phyloP scores from a whole-genome alignment of 2,888 invertebrate species.

The Bombyx huttoni region DNA sequence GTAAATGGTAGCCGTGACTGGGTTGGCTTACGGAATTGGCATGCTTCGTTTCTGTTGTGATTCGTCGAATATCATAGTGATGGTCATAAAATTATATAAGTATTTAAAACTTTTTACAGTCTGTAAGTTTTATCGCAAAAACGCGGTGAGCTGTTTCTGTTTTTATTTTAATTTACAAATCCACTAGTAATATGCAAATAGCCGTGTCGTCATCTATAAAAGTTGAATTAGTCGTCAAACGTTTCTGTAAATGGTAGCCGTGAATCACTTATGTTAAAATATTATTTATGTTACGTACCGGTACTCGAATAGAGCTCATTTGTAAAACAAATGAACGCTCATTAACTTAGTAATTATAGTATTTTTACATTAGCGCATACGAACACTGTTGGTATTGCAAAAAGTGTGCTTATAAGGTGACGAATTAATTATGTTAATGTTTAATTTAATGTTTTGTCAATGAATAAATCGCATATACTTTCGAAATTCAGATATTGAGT shows the following conservation, averaged over 20 bases:
- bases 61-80: too few relatives aligned
- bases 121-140: too few relatives aligned
- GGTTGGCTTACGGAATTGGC: too few relatives aligned
- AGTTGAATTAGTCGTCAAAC: neutral
- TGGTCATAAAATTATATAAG: too few relatives aligned
- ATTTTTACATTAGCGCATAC: constrained; percentile 1
- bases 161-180: neutral
- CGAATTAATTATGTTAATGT: neutral
- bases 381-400: neutral
- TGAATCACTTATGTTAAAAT: neutral
- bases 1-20: neutral
- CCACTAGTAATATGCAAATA: neutral
- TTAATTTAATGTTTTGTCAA: neutral
- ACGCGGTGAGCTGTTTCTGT: too few relatives aligned
- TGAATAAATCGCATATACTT: too few relatives aligned
- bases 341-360: neutral
- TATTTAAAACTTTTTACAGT: too few relatives aligned
- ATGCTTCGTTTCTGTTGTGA: too few relatives aligned
- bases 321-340: constrained; percentile 2
- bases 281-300: neutral
- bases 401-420: neutral
- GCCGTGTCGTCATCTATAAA: neutral
- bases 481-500: too few relatives aligned
- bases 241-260: neutral
- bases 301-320: constrained; percentile 1